phyloP scores from a whole-genome alignment of 1,140 invertebrate genomes.

The Lucilia sericata region DNA sequence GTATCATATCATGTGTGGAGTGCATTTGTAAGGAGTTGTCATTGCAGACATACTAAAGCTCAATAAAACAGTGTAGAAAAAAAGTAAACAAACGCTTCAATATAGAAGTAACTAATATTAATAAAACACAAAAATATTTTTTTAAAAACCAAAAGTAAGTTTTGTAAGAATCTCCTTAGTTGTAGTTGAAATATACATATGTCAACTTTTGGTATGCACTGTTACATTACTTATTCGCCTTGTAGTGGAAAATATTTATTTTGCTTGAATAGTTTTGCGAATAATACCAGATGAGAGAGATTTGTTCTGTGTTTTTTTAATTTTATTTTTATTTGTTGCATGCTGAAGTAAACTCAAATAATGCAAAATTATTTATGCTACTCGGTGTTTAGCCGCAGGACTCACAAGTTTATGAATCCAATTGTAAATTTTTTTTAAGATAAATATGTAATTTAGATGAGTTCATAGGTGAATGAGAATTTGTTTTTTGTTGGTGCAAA shows the following conservation, averaged over 20 bases:
- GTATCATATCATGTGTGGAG: background rate
- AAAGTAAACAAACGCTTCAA: background rate
- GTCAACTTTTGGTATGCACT: background rate
- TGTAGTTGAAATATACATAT: background rate
- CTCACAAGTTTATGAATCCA: background rate
- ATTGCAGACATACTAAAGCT: background rate
- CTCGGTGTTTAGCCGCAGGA: background rate
- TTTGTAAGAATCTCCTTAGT: too few relatives aligned
- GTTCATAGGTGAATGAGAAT: too few relatives aligned
- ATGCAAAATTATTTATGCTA: slow-evolving; percentile 17
- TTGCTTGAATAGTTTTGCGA: background rate
- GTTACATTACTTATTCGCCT: background rate
- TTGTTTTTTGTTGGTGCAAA: too few relatives aligned
- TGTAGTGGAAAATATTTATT: background rate
- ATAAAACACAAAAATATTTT: too few relatives aligned
- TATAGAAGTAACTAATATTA: background rate
- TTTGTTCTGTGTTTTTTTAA: background rate
- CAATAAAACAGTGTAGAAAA: background rate
- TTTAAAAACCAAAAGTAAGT: too few relatives aligned
- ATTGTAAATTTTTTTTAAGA: background rate
- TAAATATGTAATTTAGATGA: too few relatives aligned
- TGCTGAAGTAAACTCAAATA: background rate
- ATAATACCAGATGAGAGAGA: background rate
- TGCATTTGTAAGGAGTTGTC: slow-evolving; percentile 3
- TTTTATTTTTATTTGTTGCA: background rate